phyloP scores from a whole-genome alignment of 2,888 invertebrate species.

The Agapostemon virescens region DNA sequence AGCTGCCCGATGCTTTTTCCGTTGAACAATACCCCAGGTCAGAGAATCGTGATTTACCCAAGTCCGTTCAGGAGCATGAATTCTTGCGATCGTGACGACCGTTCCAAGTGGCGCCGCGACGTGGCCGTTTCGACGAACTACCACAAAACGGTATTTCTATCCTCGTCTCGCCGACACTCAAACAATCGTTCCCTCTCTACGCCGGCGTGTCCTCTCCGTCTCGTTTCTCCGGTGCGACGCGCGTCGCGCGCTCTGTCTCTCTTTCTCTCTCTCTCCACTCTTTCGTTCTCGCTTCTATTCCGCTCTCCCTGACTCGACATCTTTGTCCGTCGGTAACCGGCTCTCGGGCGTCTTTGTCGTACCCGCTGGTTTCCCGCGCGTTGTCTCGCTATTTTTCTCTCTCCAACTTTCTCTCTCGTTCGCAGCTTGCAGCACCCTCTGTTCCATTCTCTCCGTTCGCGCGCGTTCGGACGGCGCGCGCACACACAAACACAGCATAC shows the following conservation, averaged over 20 bases:
- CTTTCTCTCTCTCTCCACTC: constrained; percentile 32
- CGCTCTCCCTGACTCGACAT: not conserved
- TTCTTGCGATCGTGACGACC: constrained; percentile 4
- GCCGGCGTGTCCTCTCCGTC: constrained; percentile 19
- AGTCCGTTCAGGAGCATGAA: not conserved
- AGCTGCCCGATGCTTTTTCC: constrained; percentile 43
- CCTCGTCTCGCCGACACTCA: constrained; percentile 24
- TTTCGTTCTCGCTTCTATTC: constrained; percentile 3
- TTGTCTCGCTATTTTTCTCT: constrained; percentile 22
- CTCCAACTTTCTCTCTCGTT: constrained; percentile 63
- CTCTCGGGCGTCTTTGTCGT: constrained; percentile 8
- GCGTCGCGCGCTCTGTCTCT: not conserved
- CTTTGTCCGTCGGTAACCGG: constrained; percentile 10
- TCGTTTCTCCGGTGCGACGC: constrained; percentile 22
- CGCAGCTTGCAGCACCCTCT: constrained; percentile 52
- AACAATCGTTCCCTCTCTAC: constrained; percentile 11
- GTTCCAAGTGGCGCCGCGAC: constrained; percentile 40
- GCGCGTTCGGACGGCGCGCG: constrained; percentile 11
- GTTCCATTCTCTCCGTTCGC: constrained; percentile 41
- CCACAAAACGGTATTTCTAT: constrained; percentile 5
- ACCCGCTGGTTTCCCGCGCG: not conserved
- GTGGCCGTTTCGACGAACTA: constrained; percentile 29
- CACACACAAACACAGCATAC: not conserved
- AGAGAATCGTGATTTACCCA: constrained; percentile 29
- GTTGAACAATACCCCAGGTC: constrained; percentile 48